Evolutionary conservation across 2,888 invertebrate genomes (phyloP).

Genomic region (Metalampra italica): DNA sequence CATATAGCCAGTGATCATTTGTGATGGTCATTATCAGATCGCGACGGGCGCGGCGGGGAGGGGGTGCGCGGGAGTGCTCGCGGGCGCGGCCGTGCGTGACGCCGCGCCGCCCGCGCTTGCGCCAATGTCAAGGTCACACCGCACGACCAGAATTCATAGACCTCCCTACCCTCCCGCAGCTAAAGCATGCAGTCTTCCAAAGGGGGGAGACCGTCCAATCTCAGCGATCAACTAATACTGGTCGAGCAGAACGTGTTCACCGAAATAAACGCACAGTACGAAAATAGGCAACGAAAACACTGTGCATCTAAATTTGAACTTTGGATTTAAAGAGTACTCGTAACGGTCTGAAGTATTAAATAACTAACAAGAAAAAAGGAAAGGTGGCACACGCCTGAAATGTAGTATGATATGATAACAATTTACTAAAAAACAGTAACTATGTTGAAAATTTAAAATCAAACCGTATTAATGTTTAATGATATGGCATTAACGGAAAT

Average conservation of each 20-base stretch:
- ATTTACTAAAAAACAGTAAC: too few species aligned
- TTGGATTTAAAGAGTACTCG: not conserved
- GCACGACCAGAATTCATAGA: conserved; percentile 9
- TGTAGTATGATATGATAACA: too few species aligned
- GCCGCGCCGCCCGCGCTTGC: conserved; percentile 16
- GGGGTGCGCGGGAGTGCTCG: conserved; percentile 20
- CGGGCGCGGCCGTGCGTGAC: conserved; percentile 19
- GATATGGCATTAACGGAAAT: not conserved
- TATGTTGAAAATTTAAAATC: too few species aligned
- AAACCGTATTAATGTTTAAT: too few species aligned
- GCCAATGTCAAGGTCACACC: conserved; percentile 38
- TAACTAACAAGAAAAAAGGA: too few species aligned
- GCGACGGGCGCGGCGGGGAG: not conserved
- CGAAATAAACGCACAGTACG: conserved; percentile 8
- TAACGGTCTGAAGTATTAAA: too few species aligned
- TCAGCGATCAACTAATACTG: not conserved
- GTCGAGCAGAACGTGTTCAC: not conserved
- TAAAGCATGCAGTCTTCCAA: not conserved
- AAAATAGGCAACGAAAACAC: conserved; percentile 19
- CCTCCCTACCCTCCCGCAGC: not conserved
- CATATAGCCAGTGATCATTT: conserved; percentile 6
- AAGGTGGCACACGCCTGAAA: too few species aligned
- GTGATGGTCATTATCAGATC: conserved; percentile 3
- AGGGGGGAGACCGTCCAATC: not conserved
- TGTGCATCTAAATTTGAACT: not conserved